Evolutionary conservation across 2,113 vertebrate species (phyloP), one percentile per base, ranked within the genome.

Genomic region (Pholis gunnellus): DNA sequence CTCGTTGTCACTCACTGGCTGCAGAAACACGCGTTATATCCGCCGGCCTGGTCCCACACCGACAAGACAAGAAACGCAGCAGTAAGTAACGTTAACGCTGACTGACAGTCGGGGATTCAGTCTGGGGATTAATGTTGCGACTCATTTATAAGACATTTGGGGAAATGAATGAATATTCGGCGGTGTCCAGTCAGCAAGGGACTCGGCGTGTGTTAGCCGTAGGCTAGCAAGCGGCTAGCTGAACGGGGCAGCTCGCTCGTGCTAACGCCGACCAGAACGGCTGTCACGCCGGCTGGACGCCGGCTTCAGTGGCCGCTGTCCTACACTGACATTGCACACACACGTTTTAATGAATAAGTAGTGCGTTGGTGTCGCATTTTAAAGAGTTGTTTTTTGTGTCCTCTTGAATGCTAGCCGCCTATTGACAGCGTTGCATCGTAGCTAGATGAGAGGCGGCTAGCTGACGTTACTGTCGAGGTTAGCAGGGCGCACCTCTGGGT

Each of bases 1-100:
- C 84, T 59, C 68, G 59, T 85, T 83, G 73, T 75, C 86, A 83
- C 57, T 82, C 85, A 52, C 77, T 36, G 10, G 40, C 83, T 52
- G 75, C 42, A 90, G 86, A 64, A 81, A 78, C 89, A 87, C 91
- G 59, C 86, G 81, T 88, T 60, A 70, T 38, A 22, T 18, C 44
- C 69, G 17, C 84, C 75, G 85, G 82, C 87, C 85, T 75, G 56
- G 2, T 67, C 14, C 44, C 57, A 6, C 67, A 73, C 40, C 68
- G 31, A 66, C 66, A 79, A 20, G 50, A 83, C 86, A 29, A 1
- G 42, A 2, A 0, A 7, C 69, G 67, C 66, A 75, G 59, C 80
- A 87, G 92, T 93, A 93, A 92, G 93, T 94, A 66, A 29, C 50
- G 57, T 9, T n/a, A 9, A 40, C 17, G 9, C 27, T 9, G 50